Conservation (phyloP, 2,797 vertebrate genomes). For the Orestias chungarensis region DNA sequence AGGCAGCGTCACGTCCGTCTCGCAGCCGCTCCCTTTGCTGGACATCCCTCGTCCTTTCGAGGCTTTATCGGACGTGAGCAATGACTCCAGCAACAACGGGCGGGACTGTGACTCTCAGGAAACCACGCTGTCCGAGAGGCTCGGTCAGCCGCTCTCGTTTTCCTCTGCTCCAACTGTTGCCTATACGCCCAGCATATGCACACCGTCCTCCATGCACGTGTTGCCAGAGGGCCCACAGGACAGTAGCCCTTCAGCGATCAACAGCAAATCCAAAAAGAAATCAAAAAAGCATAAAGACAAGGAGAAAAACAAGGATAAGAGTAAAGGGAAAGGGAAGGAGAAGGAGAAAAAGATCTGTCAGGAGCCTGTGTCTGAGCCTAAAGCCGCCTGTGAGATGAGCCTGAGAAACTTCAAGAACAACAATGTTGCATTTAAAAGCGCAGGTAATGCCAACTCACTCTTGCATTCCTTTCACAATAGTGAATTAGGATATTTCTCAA, state of each 20-base stretch:
- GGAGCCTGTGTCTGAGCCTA: conserved; percentile 63
- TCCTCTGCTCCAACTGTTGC: conserved; percentile 30
- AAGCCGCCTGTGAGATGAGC: conserved; percentile 73
- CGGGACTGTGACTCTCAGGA: conserved; percentile 87
- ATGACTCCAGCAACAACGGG: conserved; percentile 88
- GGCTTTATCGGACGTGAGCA: conserved; percentile 90
- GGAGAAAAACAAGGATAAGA: conserved; percentile 84
- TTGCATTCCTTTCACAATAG: background rate
- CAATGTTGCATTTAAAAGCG: conserved; percentile 78
- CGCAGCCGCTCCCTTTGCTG: conserved; percentile 79
- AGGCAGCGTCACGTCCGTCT: conserved; percentile 68
- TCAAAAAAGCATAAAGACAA: conserved; percentile 97
- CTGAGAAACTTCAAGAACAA: conserved; percentile 72
- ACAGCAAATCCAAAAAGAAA: conserved; percentile 89
- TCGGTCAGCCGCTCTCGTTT: conserved; percentile 72
- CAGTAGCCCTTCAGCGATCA: conserved; percentile 65
- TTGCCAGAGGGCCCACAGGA: conserved; percentile 43
- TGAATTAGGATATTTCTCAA: conserved; percentile 27
- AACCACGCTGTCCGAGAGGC: conserved; percentile 74
- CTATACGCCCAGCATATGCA: conserved; percentile 22
- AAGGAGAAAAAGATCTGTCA: conserved; percentile 69
- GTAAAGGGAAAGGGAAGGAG: conserved; percentile 62
- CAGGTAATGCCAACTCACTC: conserved; percentile 78
- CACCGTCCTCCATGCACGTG: conserved; percentile 53
- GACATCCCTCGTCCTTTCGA: conserved; percentile 88